Evolutionary conservation across 2,113 vertebrate species (phyloP), one percentile per base, ranked within the genome.

Genomic region (Mus pahari): DNA sequence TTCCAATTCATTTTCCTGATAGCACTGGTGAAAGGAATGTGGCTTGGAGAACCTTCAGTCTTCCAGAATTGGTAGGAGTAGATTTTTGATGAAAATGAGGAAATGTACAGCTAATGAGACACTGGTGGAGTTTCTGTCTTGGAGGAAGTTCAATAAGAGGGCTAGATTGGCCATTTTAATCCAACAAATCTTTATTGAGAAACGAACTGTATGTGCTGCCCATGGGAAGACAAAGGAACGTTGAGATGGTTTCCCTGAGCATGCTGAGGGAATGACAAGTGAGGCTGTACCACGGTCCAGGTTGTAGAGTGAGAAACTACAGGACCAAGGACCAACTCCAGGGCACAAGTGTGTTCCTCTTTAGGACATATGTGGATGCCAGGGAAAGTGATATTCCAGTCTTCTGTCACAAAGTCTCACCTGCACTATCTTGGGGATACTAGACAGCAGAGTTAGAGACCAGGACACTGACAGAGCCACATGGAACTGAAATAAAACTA

Each of bases 21-120:
- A 66, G 12, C 64, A 31, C 64, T 66, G 64, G 28, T 66, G 13
- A 33, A 13, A 66, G 31, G 28, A 13, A 66, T 10, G 24, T 62
- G 50, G 19, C 45, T 92, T 94, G 82, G 48, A 62, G 36, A 90
- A 86, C 16, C 66, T 90, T 89, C 11, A 50, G 9, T 58, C 79
- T 91, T 73, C 53, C 70, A 79, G 84, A 95, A 96, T 78, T 70
- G 42, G 3, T 60, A 84, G 60, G 91, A 88, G 33, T 75, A 14
- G 19, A 70, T 70, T 88, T 95, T n/a, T 62, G 55, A 62, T 16
- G 78, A 79, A 97, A 96, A 87, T 39, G 22, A 33, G 78, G 78
- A 94, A 86, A 64, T 91, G 62, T 33, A 91, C 93, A 22, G 39
- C 70, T 70, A 82, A 77, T 3, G 90, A 70, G 28, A 90, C 64